Conservation (phyloP, 2,888 invertebrate genomes). For the Pristionchus arcanus region DNA sequence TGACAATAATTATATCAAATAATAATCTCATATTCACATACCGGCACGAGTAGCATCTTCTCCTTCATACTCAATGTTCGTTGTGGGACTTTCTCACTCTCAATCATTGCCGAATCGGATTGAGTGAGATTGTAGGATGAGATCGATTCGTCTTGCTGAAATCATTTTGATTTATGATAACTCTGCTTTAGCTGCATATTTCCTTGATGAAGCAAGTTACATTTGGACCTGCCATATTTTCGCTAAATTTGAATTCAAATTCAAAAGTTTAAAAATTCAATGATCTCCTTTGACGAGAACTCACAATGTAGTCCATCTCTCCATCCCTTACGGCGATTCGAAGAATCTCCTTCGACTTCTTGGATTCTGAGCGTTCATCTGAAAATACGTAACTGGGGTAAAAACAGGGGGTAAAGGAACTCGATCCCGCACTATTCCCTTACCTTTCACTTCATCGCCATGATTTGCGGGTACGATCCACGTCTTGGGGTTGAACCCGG, state of each 20-base stretch:
- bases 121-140: background rate
- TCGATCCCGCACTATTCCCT: background rate
- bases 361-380: background rate
- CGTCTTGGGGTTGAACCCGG: conserved; percentile 63
- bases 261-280: too few relatives aligned
- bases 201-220: too few relatives aligned
- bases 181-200: too few relatives aligned
- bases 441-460: background rate
- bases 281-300: too few relatives aligned
- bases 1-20: too few relatives aligned
- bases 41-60: conserved; percentile 64
- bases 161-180: background rate
- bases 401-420: too few relatives aligned
- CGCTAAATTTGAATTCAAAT: too few relatives aligned
- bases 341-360: background rate
- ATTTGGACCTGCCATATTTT: too few relatives aligned
- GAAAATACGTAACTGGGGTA: background rate
- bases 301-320: background rate
- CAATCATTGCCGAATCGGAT: background rate
- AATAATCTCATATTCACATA: conserved; percentile 48
- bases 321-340: background rate
- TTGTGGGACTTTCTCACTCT: conserved; percentile 62
- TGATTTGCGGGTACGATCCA: conserved; percentile 67
- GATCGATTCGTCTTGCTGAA: conserved; percentile 4
- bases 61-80: conserved; percentile 61